A percentile compares a stretch with the other conserved stretches of the same genome.
These are phyloP conservation scores for Halyomorpha halys DNA, from an alignment of 1,140 invertebrate species.

Conservation along the genomic window DNA sequence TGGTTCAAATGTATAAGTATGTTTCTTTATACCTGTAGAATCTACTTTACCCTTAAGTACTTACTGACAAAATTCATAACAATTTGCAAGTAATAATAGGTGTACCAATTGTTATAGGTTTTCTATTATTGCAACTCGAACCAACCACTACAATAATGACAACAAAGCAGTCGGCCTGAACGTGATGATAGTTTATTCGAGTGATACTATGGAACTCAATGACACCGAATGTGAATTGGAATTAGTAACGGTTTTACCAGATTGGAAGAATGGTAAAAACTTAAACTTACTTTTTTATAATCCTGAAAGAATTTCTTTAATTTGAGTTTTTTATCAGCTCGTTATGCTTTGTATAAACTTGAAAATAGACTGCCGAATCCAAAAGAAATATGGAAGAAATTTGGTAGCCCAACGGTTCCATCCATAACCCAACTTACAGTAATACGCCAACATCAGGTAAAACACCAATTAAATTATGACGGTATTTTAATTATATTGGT, in stretches of 20 bases:
- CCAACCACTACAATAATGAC: too few relatives aligned
- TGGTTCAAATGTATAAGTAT: too few relatives aligned
- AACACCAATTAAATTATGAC: too few relatives aligned
- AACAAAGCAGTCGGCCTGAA: background rate
- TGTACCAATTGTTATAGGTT: too few relatives aligned
- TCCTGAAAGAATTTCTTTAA: background rate
- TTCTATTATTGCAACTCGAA: too few relatives aligned
- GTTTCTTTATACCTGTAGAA: too few relatives aligned
- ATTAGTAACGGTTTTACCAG: background rate
- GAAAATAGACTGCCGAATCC: conserved; percentile 21
- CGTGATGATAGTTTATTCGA: background rate
- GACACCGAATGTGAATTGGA: background rate
- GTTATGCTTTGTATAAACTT: conserved; percentile 19
- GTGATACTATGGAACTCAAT: background rate
- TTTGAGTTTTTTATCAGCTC: conserved; percentile 16
- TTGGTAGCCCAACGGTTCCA: background rate
- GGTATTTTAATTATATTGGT: too few relatives aligned
- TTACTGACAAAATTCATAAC: too few relatives aligned
- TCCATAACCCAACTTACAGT: too few relatives aligned
- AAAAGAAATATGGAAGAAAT: conserved; percentile 14
- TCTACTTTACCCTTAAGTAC: too few relatives aligned
- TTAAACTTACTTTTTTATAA: background rate
- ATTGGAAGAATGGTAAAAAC: background rate
- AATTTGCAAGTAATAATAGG: too few relatives aligned
- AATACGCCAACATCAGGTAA: too few relatives aligned